Evolutionary conservation across 2,888 invertebrate species (phyloP).

Genomic region (Lysandra bellargus): DNA sequence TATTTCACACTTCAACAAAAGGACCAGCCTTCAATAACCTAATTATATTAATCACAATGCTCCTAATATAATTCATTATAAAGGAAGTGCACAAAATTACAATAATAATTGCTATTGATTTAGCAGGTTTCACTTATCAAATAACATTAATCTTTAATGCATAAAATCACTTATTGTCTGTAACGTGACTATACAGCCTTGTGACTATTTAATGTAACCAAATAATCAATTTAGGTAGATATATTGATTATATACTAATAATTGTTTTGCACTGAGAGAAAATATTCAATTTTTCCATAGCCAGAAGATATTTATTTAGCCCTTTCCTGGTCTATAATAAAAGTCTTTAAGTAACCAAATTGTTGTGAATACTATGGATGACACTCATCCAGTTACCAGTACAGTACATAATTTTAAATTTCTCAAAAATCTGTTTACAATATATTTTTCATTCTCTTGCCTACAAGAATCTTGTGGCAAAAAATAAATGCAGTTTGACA

Average conservation of each 20-base stretch:
- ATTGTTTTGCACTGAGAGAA: not conserved
- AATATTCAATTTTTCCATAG: not conserved
- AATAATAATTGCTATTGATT: not conserved
- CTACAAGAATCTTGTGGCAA: not conserved
- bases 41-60: slow-evolving; percentile 22
- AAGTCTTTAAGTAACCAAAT: not conserved
- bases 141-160: not conserved
- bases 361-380: not conserved
- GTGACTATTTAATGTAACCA: not conserved
- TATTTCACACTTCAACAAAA: slow-evolving; percentile 7
- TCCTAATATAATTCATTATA: not conserved
- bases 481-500: not conserved
- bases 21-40: slow-evolving; percentile 24
- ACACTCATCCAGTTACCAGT: not conserved
- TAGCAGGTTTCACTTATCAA: not conserved
- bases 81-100: not conserved
- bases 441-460: not conserved
- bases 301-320: not conserved
- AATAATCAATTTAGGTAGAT: not conserved
- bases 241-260: not conserved
- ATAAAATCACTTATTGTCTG: not conserved
- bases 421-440: no score
- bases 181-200: slow-evolving; percentile 12
- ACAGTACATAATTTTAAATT: not conserved
- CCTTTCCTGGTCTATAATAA: not conserved